These are phyloP conservation scores for Myotis planiceps DNA, from an alignment of 2,797 vertebrate species.

Conservation along the genomic window DNA sequence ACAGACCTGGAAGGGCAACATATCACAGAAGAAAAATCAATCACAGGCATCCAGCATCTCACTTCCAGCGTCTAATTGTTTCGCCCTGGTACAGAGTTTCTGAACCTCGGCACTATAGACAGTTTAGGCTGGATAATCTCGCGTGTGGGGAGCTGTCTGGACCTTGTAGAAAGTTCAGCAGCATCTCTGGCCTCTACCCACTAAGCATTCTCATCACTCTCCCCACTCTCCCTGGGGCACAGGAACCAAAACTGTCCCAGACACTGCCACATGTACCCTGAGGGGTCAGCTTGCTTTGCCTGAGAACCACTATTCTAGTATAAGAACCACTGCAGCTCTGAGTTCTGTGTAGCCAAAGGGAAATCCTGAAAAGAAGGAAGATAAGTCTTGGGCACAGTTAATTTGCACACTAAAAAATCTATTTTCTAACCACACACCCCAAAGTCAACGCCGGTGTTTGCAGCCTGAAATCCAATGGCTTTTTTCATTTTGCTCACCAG, in stretches of 20 bases:
- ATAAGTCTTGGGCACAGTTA: not conserved
- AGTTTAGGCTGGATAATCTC: not conserved
- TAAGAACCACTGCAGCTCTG: not conserved
- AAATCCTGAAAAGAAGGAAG: not conserved
- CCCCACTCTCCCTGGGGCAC: not conserved
- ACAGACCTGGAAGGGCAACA: not conserved
- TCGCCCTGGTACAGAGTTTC: not conserved
- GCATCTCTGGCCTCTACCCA: not conserved
- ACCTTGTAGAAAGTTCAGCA: not conserved
- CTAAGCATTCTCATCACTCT: not conserved
- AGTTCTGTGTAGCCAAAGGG: not conserved
- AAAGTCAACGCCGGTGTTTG: not conserved
- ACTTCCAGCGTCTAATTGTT: not conserved
- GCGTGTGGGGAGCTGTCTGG: not conserved
- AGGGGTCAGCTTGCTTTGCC: not conserved
- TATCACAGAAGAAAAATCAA: not conserved
- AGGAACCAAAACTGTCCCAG: not conserved
- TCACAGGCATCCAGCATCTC: not conserved
- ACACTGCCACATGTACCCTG: not conserved
- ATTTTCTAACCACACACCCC: not conserved
- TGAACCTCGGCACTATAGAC: not conserved
- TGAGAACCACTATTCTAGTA: not conserved
- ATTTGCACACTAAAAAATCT: slow-evolving; percentile 26
- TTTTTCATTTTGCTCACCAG: slow-evolving; percentile 3
- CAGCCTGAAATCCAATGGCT: not conserved